These are phyloP conservation scores for Melospiza georgiana DNA, from an alignment of 2,113 vertebrate species.

Conservation along the genomic window DNA sequence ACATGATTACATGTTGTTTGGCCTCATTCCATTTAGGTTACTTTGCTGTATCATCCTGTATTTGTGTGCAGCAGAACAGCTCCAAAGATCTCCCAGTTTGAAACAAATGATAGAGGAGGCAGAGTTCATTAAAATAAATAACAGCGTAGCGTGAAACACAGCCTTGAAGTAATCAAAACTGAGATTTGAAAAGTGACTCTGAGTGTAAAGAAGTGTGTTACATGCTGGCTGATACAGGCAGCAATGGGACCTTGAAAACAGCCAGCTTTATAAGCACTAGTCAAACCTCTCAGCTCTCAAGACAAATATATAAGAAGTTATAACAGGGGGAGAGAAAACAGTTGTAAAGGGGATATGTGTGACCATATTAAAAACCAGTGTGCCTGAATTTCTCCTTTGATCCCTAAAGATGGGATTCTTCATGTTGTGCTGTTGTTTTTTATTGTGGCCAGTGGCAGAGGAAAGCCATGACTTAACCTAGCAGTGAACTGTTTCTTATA, in stretches of 20 bases:
- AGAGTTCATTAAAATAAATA: constrained; percentile 59
- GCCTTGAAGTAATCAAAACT: constrained; percentile 40
- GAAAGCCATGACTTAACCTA: neutral
- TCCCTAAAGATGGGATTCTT: neutral
- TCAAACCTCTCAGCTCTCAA: constrained; percentile 20
- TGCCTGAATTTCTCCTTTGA: neutral
- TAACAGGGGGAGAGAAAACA: neutral
- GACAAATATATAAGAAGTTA: neutral
- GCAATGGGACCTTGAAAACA: neutral
- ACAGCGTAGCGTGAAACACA: constrained; percentile 3
- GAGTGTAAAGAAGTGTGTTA: neutral
- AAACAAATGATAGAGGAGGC: constrained; percentile 34
- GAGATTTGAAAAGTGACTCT: constrained; percentile 28
- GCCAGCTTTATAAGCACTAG: neutral
- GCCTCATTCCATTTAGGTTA: constrained; percentile 50
- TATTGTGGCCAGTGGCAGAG: neutral
- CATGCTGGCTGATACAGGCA: neutral
- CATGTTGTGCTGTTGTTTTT: neutral
- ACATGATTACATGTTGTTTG: constrained; percentile 52
- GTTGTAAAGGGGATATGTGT: neutral
- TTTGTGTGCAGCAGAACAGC: neutral
- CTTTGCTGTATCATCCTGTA: constrained; percentile 42
- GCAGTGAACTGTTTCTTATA: neutral
- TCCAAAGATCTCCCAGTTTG: neutral
- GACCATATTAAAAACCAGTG: neutral